phyloP scores from a whole-genome alignment of 2,888 invertebrate genomes.

The Cerastis rubricosa region DNA sequence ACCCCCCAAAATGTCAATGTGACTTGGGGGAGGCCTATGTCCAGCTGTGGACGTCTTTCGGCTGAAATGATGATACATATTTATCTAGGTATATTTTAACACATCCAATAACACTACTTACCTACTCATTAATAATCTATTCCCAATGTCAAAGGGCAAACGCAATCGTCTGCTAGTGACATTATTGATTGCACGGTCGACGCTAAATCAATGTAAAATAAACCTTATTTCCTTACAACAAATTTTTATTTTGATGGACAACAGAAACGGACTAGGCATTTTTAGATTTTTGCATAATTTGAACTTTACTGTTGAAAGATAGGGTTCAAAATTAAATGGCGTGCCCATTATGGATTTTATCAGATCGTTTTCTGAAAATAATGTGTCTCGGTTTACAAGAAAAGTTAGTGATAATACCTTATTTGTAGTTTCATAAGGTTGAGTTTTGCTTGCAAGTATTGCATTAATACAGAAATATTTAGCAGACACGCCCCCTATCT shows the following conservation, averaged over 20 bases:
- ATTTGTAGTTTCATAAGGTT: background rate
- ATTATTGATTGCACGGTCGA: slow-evolving; percentile 25
- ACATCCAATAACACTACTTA: too few species aligned
- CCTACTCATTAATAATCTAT: slow-evolving; percentile 55
- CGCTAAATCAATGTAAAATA: slow-evolving; percentile 10
- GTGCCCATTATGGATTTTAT: slow-evolving; percentile 12
- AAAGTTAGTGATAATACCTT: slow-evolving; percentile 14
- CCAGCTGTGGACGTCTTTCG: too few species aligned
- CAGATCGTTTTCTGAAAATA: slow-evolving; percentile 30
- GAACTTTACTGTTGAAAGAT: accelerated
- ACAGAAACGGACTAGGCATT: too few species aligned
- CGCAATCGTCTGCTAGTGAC: slow-evolving; percentile 60
- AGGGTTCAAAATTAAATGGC: slow-evolving; percentile 13
- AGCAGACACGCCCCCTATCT: slow-evolving; percentile 64
- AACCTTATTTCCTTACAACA: accelerated
- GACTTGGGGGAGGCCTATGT: too few species aligned
- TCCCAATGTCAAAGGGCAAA: slow-evolving; percentile 66
- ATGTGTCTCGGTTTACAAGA: background rate
- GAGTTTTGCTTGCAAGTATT: slow-evolving; percentile 16
- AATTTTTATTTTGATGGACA: background rate
- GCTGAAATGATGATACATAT: too few species aligned
- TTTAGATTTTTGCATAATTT: background rate
- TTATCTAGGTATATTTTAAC: too few species aligned
- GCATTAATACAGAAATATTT: slow-evolving; percentile 42
- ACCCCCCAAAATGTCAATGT: too few species aligned